Evolutionary conservation across 2,797 vertebrate species (phyloP), one percentile per base, ranked within the genome.

Genomic region (Karalla daura): DNA sequence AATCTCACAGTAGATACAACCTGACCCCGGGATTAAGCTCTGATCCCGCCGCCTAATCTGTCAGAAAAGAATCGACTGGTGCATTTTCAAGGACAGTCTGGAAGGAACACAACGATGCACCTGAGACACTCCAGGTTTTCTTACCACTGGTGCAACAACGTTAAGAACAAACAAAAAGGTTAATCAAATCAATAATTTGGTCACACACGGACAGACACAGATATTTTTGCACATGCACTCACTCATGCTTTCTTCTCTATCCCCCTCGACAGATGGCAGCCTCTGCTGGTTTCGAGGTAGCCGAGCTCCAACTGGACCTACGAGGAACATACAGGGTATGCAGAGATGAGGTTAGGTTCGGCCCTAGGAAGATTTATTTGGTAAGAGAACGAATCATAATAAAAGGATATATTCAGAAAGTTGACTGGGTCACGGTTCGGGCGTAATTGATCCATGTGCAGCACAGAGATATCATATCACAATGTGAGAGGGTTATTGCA

Each of bases 201-300:
- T 45, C 7, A 17, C 24, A 28, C 20, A 13, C 32, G 1, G 1
- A 12, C 21, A 24, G 15, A 47, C 11, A 40, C 20, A 0, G 1
- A n/a, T 10, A 25, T 30, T 15, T 30, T 59, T 28, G 32, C 17
- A 21, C 17, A 45, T 2, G 3, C 56, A 94, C 96, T 96, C 94
- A 98, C 96, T 96, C 95, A 94, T 95, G 86, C 86, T 96, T 88
- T 95, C 94, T 70, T 92, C 94, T 80, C 94, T 91, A 1, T 93
- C 91, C 54, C 79, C 59, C 63, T 93, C 94, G 87, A 91, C 90
- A 64, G 85, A 68, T 63, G 88, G 88, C 70, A 66, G 76, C 61
- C 90, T 91, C 65, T 87, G 93, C 71, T 93, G 92, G 64, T 64
- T 89, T 83, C 87, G 91, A 78, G 80, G 76, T 63, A 81, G 91